Evolutionary conservation across 2,797 vertebrate species (phyloP).

Genomic region (Pteronotus mesoamericanus): DNA sequence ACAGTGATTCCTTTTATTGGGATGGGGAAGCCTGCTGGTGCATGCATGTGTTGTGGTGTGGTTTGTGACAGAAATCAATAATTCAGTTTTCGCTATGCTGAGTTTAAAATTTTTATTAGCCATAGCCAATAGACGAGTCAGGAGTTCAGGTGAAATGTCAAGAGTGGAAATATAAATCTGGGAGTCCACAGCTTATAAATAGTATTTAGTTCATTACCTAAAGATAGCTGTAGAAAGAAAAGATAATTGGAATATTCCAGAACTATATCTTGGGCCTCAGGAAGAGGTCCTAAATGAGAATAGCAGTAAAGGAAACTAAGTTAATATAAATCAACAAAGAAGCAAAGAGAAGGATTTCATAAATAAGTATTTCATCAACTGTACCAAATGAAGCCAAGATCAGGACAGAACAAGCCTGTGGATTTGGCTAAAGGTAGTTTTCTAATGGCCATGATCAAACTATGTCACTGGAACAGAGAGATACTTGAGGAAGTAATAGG

Average conservation of each 20-base stretch:
- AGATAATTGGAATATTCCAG: neutral
- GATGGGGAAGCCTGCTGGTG: neutral
- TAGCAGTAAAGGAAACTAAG: neutral
- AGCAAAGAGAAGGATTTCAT: neutral
- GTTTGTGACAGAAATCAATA: neutral
- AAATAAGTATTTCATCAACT: neutral
- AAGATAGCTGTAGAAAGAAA: neutral
- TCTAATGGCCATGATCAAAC: neutral
- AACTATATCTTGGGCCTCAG: neutral
- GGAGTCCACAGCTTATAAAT: neutral
- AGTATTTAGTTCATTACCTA: neutral
- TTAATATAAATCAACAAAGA: neutral
- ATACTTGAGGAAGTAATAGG: neutral
- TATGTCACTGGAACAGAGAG: neutral
- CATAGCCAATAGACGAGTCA: neutral
- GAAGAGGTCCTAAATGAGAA: neutral
- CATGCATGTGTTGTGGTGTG: neutral
- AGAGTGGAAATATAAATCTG: neutral
- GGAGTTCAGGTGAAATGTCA: neutral
- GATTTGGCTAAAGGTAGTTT: neutral
- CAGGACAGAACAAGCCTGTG: neutral
- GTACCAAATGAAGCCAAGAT: neutral
- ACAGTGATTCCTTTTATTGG: neutral
- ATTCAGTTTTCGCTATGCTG: neutral
- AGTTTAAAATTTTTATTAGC: neutral